phyloP scores from a whole-genome alignment of 2,797 vertebrate genomes.

The Rachycentron canadum region DNA sequence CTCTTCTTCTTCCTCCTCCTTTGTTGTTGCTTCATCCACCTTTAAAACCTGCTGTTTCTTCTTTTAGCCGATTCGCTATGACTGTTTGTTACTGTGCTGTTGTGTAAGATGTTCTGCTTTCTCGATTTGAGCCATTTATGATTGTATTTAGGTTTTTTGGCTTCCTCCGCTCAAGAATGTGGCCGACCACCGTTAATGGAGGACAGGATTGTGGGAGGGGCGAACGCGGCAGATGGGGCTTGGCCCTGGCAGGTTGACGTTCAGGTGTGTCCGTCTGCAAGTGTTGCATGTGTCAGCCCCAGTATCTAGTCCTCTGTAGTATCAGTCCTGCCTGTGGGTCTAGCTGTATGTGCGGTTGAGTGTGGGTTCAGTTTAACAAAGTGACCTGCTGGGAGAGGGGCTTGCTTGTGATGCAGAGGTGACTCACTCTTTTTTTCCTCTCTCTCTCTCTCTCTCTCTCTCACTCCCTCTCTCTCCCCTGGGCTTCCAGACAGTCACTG shows the following conservation, averaged over 20 bases:
- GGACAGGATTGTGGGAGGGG: conserved; percentile 85
- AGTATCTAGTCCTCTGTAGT: neutral
- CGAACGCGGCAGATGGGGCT: conserved; percentile 60
- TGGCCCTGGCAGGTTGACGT: conserved; percentile 88
- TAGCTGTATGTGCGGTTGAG: neutral
- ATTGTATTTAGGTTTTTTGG: conserved; percentile 51
- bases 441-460: no score
- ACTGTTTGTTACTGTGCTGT: neutral
- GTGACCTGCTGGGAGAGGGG: conserved; percentile 51
- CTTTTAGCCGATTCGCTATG: fast-evolving
- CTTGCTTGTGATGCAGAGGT: conserved; percentile 54
- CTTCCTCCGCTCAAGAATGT: conserved; percentile 70
- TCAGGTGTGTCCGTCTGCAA: conserved; percentile 69
- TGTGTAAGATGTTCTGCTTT: neutral
- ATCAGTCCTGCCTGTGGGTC: neutral
- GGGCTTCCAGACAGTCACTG: conserved; percentile 17
- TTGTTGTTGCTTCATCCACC: conserved; percentile 26
- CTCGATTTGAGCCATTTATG: neutral
- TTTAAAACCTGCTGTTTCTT: neutral
- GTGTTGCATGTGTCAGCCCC: neutral
- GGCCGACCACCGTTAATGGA: conserved; percentile 67
- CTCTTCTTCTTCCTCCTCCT: fast-evolving
- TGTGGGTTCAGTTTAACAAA: conserved; percentile 22
- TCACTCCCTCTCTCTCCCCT: conserved; percentile 10
- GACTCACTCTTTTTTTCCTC: conserved; percentile 54